Evolutionary conservation across 2,888 invertebrate genomes (phyloP).

Genomic region (Lacanobia oleracea): DNA sequence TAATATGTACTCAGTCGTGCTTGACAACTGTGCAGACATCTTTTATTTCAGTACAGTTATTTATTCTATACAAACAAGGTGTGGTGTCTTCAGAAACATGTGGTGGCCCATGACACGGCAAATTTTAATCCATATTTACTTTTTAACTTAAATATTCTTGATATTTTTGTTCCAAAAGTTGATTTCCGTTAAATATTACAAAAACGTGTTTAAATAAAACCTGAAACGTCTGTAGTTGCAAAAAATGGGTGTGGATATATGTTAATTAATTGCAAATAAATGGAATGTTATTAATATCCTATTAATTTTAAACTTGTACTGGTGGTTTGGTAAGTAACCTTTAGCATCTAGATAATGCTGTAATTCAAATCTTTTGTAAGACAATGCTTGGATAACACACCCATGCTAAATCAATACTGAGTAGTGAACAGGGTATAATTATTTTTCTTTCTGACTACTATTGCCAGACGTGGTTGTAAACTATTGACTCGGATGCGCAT

Average conservation of each 20-base stretch:
- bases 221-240: neutral
- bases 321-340: neutral
- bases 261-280: constrained; percentile 10
- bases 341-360: neutral
- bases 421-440: neutral
- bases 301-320: neutral
- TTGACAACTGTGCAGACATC: constrained; percentile 1
- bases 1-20: neutral
- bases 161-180: neutral
- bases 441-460: neutral
- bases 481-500: neutral
- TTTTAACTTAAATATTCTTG: neutral
- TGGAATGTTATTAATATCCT: neutral
- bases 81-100: constrained; percentile 7
- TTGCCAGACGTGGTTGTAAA: neutral
- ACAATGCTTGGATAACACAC: neutral
- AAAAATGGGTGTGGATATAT: constrained; percentile 13
- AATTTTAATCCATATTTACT: constrained; percentile 2
- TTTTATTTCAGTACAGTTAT: constrained; percentile 4
- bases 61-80: neutral
- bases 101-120: constrained; percentile 1
- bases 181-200: neutral
- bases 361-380: neutral
- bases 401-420: neutral
- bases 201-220: constrained; percentile 21